Conservation (phyloP, 2,888 invertebrate genomes). For the Crematogaster levior region DNA sequence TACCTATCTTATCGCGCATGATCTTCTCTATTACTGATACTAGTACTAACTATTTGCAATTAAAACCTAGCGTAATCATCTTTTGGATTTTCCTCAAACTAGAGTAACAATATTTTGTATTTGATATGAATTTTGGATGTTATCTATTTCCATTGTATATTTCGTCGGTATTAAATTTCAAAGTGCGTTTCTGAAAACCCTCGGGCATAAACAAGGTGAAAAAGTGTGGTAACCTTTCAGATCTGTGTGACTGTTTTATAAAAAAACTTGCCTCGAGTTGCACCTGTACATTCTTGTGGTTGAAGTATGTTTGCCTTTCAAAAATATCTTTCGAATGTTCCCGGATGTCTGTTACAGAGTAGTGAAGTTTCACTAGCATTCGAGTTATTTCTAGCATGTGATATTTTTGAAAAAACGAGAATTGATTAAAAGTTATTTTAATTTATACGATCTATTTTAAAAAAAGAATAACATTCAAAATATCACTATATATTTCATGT, state of each 20-base stretch:
- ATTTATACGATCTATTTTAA: not conserved
- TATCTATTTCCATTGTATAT: slow-evolving; percentile 62
- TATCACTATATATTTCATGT: not conserved
- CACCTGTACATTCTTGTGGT: not conserved
- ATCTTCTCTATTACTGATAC: slow-evolving; percentile 10
- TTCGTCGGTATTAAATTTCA: slow-evolving; percentile 62
- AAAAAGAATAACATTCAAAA: not conserved
- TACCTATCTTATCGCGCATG: slow-evolving; percentile 20
- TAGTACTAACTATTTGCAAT: slow-evolving; percentile 60
- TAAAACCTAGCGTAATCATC: slow-evolving; percentile 67
- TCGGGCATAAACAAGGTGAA: slow-evolving; percentile 39
- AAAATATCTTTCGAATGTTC: slow-evolving; percentile 19
- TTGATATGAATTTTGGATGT: slow-evolving; percentile 41
- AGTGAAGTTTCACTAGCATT: not conserved
- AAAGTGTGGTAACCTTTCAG: slow-evolving; percentile 28
- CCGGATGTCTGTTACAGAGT: not conserved
- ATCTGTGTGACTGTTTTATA: not conserved
- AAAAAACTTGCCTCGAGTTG: slow-evolving; percentile 21
- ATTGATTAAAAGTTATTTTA: slow-evolving; percentile 5
- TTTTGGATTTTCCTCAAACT: slow-evolving; percentile 51
- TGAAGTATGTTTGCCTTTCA: slow-evolving; percentile 25
- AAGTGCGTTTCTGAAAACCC: slow-evolving; percentile 26
- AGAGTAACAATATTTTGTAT: slow-evolving; percentile 48
- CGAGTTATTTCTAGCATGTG: not conserved
- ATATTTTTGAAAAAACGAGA: not conserved